Evolutionary conservation across 2,888 invertebrate genomes (phyloP).

Genomic region (Sisyra terminalis): DNA sequence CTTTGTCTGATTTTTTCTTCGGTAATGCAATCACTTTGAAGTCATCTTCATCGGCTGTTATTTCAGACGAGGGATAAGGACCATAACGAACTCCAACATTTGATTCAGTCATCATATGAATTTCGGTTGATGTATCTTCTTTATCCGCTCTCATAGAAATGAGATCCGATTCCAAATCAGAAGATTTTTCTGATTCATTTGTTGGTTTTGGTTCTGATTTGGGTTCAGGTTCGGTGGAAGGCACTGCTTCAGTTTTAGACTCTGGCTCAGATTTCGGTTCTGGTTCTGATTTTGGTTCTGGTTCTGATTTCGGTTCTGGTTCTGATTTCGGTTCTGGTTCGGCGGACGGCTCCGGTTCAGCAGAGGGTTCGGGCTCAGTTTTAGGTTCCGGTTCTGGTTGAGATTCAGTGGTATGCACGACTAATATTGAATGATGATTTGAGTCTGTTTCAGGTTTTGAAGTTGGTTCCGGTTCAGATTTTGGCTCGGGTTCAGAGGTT

Average conservation of each 20-base stretch:
- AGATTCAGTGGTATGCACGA: too few relatives aligned
- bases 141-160: constrained; percentile 1
- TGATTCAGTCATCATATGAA: not conserved
- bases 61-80: constrained; percentile 1
- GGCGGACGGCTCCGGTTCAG: constrained; percentile 16
- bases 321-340: constrained; percentile 12
- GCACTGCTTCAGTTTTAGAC: constrained; percentile 10
- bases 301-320: constrained; percentile 15
- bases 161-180: constrained; percentile 4
- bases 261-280: constrained; percentile 15
- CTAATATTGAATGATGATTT: constrained; percentile 7
- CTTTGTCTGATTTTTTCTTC: too few relatives aligned
- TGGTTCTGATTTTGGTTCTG: constrained; percentile 16
- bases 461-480: constrained; percentile 19
- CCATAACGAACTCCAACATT: not conserved
- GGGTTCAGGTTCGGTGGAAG: constrained; percentile 11
- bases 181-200: constrained; percentile 18
- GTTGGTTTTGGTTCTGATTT: constrained; percentile 18
- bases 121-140: constrained; percentile 3
- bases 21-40: too few relatives aligned
- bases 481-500: constrained; percentile 15
- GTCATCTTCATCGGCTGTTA: too few relatives aligned
- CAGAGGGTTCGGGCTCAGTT: constrained; percentile 15
- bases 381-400: constrained; percentile 15
- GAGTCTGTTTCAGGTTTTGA: constrained; percentile 9